Base-by-base conservation (phyloP, 1,140 invertebrate genomes). In the Bombyx mandarina region DNA sequence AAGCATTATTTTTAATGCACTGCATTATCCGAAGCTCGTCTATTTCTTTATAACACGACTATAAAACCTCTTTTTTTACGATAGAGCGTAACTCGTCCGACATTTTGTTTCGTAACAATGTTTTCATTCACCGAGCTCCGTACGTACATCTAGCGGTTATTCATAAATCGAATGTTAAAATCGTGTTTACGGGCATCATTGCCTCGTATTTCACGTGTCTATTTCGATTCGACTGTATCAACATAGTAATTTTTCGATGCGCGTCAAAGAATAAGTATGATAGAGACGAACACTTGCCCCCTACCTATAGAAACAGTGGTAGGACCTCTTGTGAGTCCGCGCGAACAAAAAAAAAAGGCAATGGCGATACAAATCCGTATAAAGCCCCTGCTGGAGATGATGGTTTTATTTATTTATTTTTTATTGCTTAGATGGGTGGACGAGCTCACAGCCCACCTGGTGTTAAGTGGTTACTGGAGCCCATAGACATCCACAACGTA, bases 41-140 rank as follows among this genome's bases (percentile, higher is more conserved):
- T 69, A 73, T 65, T 69, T 67, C 60, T 69, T 63, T 68, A 65
- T 69, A 66, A 73, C 71, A 62, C 62, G 63, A 54, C 64, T 73
- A 77, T 80, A 80, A 80, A 80, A 73, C 50, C 71, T 54, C 54
- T 58, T 67, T 66, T 74, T 80, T 78, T 77, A 79, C 67, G 73
- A 69, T 48, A 53, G 46, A 44, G 53, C 57, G 48, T 66, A 69
- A 76, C 62, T 70, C 60, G 54, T 52, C 49, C 18, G 45, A 26
- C 47, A 18, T 57, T 18, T 61, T 65, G 65, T 69, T 77, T 72
- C 71, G 70, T 74, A 73, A 75, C 75, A 71, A 75, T 77, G 76
- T 81, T 77, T 77, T 75, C 74, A 81, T 79, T 81, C 67, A 76
- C 63, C 68, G 35, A 54, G 55, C 61, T 58, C 65, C 57, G 57